phyloP scores from a whole-genome alignment of 2,797 vertebrate genomes.

The Rhabdomys pumilio region DNA sequence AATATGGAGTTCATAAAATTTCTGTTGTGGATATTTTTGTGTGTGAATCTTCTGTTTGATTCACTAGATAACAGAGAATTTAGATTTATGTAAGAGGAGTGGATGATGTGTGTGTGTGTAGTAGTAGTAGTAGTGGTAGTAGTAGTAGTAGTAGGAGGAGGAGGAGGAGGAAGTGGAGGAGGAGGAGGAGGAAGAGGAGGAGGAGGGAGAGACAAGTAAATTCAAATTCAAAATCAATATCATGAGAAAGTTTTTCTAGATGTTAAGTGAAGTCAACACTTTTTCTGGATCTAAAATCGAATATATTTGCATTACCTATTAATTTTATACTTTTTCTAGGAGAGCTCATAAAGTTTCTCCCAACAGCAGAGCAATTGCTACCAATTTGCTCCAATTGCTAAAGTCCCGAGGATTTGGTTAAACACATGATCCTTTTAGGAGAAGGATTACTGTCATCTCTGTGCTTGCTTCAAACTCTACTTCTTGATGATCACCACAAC shows the following conservation, averaged over 20 bases:
- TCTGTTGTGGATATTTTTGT: not conserved
- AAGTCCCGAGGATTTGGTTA: not conserved
- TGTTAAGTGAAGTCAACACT: not conserved
- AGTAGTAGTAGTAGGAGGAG: no score
- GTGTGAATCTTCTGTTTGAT: not conserved
- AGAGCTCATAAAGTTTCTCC: not conserved
- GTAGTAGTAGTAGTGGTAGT: not conserved
- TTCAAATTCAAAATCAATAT: not conserved
- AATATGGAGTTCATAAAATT: not conserved
- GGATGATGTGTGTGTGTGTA: not conserved
- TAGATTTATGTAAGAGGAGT: not conserved
- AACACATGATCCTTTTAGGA: not conserved
- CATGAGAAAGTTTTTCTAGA: not conserved
- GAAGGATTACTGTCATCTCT: not conserved
- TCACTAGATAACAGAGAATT: not conserved
- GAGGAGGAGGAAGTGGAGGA: no score
- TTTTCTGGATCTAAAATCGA: not conserved
- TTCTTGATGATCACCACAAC: not conserved
- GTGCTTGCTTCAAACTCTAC: not conserved
- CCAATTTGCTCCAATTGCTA: not conserved
- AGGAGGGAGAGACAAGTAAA: not conserved
- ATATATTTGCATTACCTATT: not conserved
- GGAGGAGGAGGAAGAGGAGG: no score
- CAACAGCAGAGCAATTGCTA: not conserved
- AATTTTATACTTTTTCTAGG: not conserved